phyloP scores from a whole-genome alignment of 2,113 vertebrate genomes.

The Elephantulus edwardii region DNA sequence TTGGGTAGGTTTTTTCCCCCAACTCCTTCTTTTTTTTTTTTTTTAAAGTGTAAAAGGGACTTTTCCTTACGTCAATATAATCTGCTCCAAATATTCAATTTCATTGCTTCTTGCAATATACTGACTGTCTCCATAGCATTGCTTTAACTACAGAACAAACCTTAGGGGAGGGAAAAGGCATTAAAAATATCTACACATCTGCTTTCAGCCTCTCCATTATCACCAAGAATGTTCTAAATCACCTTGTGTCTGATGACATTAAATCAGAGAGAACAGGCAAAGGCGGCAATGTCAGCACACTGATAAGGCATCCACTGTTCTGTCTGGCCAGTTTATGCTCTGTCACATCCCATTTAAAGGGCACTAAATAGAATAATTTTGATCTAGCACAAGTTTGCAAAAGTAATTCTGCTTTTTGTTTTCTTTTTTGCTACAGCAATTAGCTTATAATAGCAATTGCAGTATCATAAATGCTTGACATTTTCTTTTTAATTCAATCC shows the following conservation, averaged over 20 bases:
- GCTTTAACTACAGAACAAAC: constrained; percentile 69
- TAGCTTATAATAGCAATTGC: constrained; percentile 60
- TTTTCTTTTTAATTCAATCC: constrained; percentile 31
- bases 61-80: constrained; percentile 53
- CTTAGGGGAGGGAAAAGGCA: constrained; percentile 56
- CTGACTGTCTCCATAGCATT: constrained; percentile 69
- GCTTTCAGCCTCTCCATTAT: constrained; percentile 70
- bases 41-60: constrained; percentile 1
- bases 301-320: constrained; percentile 17
- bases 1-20: too few species aligned
- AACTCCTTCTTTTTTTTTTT: too few species aligned
- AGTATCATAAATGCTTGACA: constrained; percentile 14
- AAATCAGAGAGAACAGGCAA: constrained; percentile 68
- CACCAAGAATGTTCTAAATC: constrained; percentile 75
- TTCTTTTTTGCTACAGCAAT: not conserved
- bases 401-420: constrained; percentile 49
- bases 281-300: constrained; percentile 48
- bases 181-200: constrained; percentile 62
- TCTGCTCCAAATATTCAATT: constrained; percentile 72
- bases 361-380: constrained; percentile 50
- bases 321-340: constrained; percentile 52
- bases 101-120: constrained; percentile 68
- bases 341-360: constrained; percentile 61
- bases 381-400: constrained; percentile 58
- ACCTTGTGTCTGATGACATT: constrained; percentile 70